Conservation (phyloP, 2,113 vertebrate genomes). For the Phrynocephalus versicolor region DNA sequence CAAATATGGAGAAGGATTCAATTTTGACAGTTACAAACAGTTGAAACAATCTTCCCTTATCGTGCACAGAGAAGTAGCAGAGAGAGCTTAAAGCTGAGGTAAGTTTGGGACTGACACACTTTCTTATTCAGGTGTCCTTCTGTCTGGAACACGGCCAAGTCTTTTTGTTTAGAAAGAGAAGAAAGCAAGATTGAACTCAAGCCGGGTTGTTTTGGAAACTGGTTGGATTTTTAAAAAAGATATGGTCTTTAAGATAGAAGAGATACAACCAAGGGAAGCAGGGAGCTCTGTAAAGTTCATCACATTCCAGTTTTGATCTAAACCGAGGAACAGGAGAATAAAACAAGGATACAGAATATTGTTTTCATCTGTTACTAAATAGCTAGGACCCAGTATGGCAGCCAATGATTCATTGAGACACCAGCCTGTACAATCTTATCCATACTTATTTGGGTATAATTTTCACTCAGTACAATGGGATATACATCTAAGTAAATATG, state of each 20-base stretch:
- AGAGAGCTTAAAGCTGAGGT: slow-evolving; percentile 54
- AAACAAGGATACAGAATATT: rapidly evolving
- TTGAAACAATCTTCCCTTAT: slow-evolving; percentile 39
- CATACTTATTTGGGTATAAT: neutral
- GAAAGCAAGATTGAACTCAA: neutral
- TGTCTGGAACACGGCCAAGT: neutral
- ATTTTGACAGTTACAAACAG: slow-evolving; percentile 62
- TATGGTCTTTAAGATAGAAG: slow-evolving; percentile 37
- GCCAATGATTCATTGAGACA: neutral
- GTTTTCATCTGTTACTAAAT: neutral
- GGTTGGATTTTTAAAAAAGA: neutral
- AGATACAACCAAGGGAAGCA: slow-evolving; percentile 13
- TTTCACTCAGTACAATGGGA: neutral
- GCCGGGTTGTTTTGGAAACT: rapidly evolving
- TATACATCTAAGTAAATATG: neutral
- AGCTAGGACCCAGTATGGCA: neutral
- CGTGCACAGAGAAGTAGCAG: slow-evolving; percentile 34
- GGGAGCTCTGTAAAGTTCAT: neutral
- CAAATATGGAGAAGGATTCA: slow-evolving; percentile 78
- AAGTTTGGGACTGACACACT: slow-evolving; percentile 38
- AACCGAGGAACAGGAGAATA: slow-evolving; percentile 5
- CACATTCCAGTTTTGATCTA: slow-evolving; percentile 36
- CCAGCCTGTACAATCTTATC: neutral
- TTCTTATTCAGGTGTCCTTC: slow-evolving; percentile 13
- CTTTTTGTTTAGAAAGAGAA: neutral